Conservation (phyloP, 2,888 invertebrate genomes). For the Drosophila neotestacea region DNA sequence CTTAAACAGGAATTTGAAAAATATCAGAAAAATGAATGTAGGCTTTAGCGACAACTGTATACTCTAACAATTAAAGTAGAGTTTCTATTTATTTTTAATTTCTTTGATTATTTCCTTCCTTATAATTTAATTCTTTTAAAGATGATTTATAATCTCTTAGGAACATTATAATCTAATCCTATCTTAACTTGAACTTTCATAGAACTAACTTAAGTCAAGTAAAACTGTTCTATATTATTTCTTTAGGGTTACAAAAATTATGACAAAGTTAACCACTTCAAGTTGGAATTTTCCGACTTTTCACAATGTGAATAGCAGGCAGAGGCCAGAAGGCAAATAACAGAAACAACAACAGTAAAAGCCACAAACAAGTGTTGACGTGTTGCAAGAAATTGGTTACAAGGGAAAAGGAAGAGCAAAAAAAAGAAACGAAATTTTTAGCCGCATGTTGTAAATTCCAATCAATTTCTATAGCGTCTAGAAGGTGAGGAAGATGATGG, state of each 20-base stretch:
- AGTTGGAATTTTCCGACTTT: slow-evolving; percentile 30
- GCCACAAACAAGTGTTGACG: slow-evolving; percentile 67
- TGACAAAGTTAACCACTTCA: neutral
- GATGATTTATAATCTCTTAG: neutral
- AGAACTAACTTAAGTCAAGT: neutral
- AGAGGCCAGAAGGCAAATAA: slow-evolving; percentile 41
- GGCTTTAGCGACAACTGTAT: slow-evolving; percentile 1
- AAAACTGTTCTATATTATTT: neutral
- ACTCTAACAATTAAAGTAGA: slow-evolving; percentile 12
- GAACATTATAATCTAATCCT: neutral
- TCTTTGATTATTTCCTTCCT: no score
- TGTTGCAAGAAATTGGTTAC: slow-evolving; percentile 36
- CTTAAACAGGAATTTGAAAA: slow-evolving; percentile 31
- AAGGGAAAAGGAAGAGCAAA: slow-evolving; percentile 7
- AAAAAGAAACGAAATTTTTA: slow-evolving; percentile 42
- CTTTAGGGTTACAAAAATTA: neutral
- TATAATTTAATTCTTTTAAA: no score
- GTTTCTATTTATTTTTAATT: neutral
- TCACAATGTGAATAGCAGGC: slow-evolving; percentile 12
- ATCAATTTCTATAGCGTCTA: slow-evolving; percentile 77
- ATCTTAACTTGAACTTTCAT: neutral
- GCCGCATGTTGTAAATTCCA: slow-evolving; percentile 76
- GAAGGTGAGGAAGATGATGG: slow-evolving; percentile 34
- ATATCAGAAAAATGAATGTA: neutral
- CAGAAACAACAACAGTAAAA: slow-evolving; percentile 40